These are phyloP conservation scores for Drosophila parthenogenetica DNA, from an alignment of 2,888 invertebrate genomes.

Conservation along the genomic window DNA sequence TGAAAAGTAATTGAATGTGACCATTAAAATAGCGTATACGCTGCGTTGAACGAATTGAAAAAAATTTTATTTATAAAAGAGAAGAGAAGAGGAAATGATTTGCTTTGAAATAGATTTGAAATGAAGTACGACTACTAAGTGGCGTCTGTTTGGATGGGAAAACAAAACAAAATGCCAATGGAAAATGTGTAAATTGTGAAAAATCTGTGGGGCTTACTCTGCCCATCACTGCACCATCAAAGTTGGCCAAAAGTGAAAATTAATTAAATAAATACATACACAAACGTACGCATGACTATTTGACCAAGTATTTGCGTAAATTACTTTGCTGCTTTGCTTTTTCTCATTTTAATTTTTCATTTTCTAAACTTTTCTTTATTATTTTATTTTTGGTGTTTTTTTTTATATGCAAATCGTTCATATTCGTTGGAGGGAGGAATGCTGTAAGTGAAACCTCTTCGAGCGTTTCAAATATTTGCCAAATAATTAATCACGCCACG, in stretches of 20 bases:
- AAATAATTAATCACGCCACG: constrained; percentile 78
- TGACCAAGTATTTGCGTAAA: constrained; percentile 33
- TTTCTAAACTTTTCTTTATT: not conserved
- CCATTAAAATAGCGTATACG: constrained; percentile 57
- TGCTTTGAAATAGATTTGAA: constrained; percentile 39
- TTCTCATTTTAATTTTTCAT: not conserved
- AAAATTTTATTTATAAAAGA: not conserved
- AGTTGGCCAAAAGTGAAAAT: constrained; percentile 61
- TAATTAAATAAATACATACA: constrained; percentile 61
- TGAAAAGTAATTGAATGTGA: constrained; percentile 65
- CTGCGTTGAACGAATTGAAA: constrained; percentile 32
- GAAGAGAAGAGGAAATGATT: constrained; percentile 15
- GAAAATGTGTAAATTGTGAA: constrained; percentile 20
- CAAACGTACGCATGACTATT: constrained; percentile 5
- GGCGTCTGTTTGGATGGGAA: constrained; percentile 48
- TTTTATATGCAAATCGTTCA: not conserved
- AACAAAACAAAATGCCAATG: constrained; percentile 33
- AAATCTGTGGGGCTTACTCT: constrained; percentile 17
- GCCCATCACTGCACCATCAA: constrained; percentile 34
- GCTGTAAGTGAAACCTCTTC: constrained; percentile 58
- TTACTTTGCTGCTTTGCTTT: constrained; percentile 17
- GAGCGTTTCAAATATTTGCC: constrained; percentile 70
- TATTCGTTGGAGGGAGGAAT: not conserved
- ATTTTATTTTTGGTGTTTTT: not conserved
- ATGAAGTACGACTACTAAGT: constrained; percentile 49